Base-by-base conservation (phyloP, 2,113 vertebrate species). In the Galbula dea region DNA sequence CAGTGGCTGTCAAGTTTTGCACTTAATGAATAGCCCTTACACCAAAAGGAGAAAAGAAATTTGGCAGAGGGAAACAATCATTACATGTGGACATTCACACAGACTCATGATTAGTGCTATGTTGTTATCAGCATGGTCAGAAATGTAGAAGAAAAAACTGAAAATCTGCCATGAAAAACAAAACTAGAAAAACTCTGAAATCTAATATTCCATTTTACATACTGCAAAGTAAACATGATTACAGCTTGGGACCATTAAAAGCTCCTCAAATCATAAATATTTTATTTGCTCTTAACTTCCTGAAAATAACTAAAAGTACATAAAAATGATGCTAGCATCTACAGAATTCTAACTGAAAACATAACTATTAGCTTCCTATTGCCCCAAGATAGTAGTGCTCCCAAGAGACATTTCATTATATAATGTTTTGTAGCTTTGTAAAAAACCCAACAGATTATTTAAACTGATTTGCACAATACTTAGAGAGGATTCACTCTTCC, bases 291-390 rank as follows among this genome's bases (percentile, higher is more conserved):
- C 52, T 82, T 91, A 94, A 86, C 63, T 91, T 77, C 27, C 45
- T 75, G 84, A 84, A 94, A 94, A 91, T 82, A 93, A 86, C 85
- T 77, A 91, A 84, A 57, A 90, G 61, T 61, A 86, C 69, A 90
- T 82, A 65, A 93, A 91, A 90, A 86, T 36, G 20, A 74, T 83
- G 57, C 36, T 80, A 86, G 26, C 21, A 46, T 80, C 61, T 76
- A 85, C 77, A 94, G 85, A 88, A 84, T 94, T 92, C 72, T 96
- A 97, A 96, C 94, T 95, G 88, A 91, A 97, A 92, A 88, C 54
- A 85, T 88, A 89, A 93, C 86, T 96, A 73, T 90, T 94, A 76
- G 45, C 89, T 89, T 90, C 51, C 88, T 77, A 52, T 68, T 72
- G 68, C 93, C 69, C 95, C 48, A 61, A 94, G 65, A 72, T 74